Evolutionary conservation across 2,888 invertebrate genomes (phyloP).

Genomic region (Sinhomidia bicolor): DNA sequence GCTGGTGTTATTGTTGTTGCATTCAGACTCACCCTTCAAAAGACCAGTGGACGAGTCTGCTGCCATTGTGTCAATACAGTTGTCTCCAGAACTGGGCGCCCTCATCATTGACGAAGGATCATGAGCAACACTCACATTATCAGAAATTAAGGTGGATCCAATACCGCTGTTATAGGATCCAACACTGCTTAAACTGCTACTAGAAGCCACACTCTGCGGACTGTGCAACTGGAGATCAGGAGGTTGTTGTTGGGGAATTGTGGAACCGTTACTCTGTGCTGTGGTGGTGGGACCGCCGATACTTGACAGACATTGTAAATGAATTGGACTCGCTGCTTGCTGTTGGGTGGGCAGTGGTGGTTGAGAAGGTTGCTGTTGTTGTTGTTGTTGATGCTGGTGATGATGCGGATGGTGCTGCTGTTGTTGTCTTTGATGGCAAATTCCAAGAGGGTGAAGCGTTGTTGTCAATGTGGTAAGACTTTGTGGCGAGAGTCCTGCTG

Average conservation of each 20-base stretch:
- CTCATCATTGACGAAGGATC: conserved; percentile 65
- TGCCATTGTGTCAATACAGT: conserved; percentile 64
- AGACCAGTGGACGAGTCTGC: conserved; percentile 68
- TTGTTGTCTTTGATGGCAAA: conserved; percentile 72
- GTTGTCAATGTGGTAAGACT: conserved; percentile 74
- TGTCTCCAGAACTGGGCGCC: conserved; percentile 58
- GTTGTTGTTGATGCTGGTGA: too few relatives aligned
- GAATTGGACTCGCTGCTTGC: conserved; percentile 68
- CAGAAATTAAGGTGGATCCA: conserved; percentile 56
- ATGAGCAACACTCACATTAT: conserved; percentile 71
- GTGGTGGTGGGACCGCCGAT: conserved; percentile 60
- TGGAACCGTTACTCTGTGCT: conserved; percentile 40
- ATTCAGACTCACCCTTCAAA: conserved; percentile 61
- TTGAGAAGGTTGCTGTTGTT: conserved; percentile 48
- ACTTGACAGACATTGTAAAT: conserved; percentile 72
- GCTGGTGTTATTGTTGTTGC: conserved; percentile 65
- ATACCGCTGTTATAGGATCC: conserved; percentile 64
- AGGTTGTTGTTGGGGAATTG: conserved; percentile 62
- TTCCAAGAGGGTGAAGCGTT: conserved; percentile 74
- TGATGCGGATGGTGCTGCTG: conserved; percentile 52
- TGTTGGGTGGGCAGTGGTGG: conserved; percentile 54
- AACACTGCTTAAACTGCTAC: conserved; percentile 70
- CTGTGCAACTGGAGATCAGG: conserved; percentile 71
- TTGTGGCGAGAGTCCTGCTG: conserved; percentile 68
- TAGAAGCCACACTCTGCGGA: conserved; percentile 72